Evolutionary conservation across 2,888 invertebrate genomes (phyloP).

Genomic region (Anthophora plumipes): DNA sequence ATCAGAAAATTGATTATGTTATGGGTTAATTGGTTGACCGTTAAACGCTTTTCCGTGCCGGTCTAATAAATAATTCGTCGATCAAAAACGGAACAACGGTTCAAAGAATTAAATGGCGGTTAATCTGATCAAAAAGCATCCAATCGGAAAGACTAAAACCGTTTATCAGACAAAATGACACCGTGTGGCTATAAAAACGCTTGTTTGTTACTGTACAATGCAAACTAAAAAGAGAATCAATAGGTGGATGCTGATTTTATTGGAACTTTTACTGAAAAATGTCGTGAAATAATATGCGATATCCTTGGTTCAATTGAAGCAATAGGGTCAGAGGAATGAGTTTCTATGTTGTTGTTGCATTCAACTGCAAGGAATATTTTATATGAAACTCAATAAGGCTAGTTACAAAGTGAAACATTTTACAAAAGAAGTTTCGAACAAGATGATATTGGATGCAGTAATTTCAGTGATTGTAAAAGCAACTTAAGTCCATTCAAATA

Average conservation of each 20-base stretch:
- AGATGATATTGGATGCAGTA: not conserved
- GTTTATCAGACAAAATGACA: not conserved
- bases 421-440: not conserved
- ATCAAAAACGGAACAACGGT: not conserved
- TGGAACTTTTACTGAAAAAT: too few species aligned
- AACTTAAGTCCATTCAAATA: not conserved
- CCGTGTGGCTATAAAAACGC: not conserved
- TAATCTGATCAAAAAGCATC: not conserved
- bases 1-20: conserved; percentile 31
- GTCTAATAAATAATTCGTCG: conserved; percentile 24
- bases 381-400: too few species aligned
- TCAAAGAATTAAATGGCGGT: not conserved
- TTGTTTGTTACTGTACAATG: not conserved
- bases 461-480: not conserved
- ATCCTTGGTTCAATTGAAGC: too few species aligned
- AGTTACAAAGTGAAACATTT: not conserved
- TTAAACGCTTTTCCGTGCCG: conserved; percentile 15
- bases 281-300: too few species aligned
- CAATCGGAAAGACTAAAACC: not conserved
- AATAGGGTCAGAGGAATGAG: too few species aligned
- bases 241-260: too few species aligned
- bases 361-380: too few species aligned
- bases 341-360: too few species aligned
- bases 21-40: conserved; percentile 26
- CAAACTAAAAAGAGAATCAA: not conserved